Percentiles rank a stretch among this genome's conserved stretches.
Conservation (phyloP, 2,888 invertebrate species). For the Lasioglossum calceatum region DNA sequence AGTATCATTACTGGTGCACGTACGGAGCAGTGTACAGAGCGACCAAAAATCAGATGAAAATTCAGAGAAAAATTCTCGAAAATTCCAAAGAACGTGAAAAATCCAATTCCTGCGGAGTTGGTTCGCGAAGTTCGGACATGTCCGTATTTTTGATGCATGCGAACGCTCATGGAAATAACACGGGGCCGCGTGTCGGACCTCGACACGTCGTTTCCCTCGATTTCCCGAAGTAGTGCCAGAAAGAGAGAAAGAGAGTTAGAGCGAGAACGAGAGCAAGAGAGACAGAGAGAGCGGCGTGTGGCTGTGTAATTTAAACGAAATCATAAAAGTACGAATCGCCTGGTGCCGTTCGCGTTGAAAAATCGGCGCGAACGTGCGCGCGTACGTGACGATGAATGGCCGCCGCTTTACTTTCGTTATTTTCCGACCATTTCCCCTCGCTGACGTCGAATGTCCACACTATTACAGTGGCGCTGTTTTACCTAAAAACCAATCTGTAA, state of each 20-base stretch:
- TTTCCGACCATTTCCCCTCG: conserved; percentile 69
- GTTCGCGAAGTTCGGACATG: background rate
- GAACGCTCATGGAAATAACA: conserved; percentile 7
- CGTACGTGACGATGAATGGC: conserved; percentile 61
- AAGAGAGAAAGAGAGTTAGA: background rate
- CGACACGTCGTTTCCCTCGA: conserved; percentile 17
- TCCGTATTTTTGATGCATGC: background rate
- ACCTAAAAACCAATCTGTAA: conserved; percentile 70
- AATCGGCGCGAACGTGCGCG: conserved; percentile 56
- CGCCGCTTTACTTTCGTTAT: conserved; percentile 71
- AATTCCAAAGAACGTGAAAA: conserved; percentile 1
- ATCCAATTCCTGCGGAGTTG: background rate
- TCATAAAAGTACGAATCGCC: conserved; percentile 60
- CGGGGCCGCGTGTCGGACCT: background rate
- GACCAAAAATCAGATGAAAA: background rate
- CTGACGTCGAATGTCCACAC: conserved; percentile 67
- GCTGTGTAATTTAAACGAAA: conserved; percentile 61
- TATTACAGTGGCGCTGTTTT: conserved; percentile 66
- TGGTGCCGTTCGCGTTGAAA: conserved; percentile 47
- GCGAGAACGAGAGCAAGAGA: background rate
- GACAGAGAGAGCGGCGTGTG: background rate
- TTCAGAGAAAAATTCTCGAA: background rate
- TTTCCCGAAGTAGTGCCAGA: conserved; percentile 20
- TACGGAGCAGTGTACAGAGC: background rate
- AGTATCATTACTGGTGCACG: background rate